These are phyloP conservation scores for Sebastes schlegelii DNA, from an alignment of 2,113 vertebrate genomes.

Conservation along the genomic window DNA sequence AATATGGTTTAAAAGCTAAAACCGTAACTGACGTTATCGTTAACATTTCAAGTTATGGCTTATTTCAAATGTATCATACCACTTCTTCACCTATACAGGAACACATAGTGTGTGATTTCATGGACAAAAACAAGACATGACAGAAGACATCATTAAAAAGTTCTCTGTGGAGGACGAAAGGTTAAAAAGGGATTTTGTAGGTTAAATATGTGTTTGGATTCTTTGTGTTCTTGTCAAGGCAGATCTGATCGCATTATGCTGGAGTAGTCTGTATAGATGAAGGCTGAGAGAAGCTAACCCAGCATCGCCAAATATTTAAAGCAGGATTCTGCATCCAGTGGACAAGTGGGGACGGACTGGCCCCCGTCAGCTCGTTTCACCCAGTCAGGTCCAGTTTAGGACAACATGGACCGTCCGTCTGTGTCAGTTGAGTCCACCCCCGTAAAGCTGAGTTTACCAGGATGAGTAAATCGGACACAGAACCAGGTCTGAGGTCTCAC, in stretches of 20 bases:
- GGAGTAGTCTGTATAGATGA: conserved; percentile 3
- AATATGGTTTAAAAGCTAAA: conserved; percentile 43
- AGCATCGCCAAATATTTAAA: conserved; percentile 18
- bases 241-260: conserved; percentile 20
- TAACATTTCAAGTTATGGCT: conserved; percentile 50
- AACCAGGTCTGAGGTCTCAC: conserved; percentile 12
- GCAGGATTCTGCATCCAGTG: conserved; percentile 24
- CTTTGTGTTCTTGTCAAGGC: conserved; percentile 17
- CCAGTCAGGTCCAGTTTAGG: conserved; percentile 5
- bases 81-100: conserved; percentile 16
- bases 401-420: neutral
- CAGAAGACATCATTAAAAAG: conserved; percentile 9
- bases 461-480: conserved; percentile 4
- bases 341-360: neutral
- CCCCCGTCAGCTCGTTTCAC: neutral
- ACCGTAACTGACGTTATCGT: conserved; percentile 12
- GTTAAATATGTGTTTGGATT: conserved; percentile 4
- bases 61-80: conserved; percentile 27
- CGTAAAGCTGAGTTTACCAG: conserved; percentile 36
- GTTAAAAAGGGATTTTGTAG: conserved; percentile 33
- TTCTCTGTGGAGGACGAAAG: conserved; percentile 3
- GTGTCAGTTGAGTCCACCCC: neutral
- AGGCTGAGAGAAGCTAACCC: conserved; percentile 18
- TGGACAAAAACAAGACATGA: conserved; percentile 22
- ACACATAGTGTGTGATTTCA: conserved; percentile 19